These are phyloP conservation scores for Calliopum simillimum DNA, from an alignment of 2,888 invertebrate species.

Conservation along the genomic window DNA sequence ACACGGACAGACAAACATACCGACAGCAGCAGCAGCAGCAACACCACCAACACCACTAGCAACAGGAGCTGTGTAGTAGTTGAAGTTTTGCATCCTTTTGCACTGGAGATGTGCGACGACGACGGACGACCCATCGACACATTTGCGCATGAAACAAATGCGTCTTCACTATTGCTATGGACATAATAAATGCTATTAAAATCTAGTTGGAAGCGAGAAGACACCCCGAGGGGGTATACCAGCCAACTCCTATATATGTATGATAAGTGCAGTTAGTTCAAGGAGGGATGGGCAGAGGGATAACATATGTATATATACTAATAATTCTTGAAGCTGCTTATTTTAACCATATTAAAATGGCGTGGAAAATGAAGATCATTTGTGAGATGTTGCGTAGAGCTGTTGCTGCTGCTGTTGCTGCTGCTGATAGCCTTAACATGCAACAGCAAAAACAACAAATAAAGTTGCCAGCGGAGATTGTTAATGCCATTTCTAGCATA, in stretches of 20 bases:
- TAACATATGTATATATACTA: not conserved
- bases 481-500: too few species aligned
- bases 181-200: slow-evolving; percentile 51
- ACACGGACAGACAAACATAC: not conserved
- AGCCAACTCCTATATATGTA: not conserved
- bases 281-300: not conserved
- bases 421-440: not conserved
- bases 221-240: not conserved
- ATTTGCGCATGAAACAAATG: slow-evolving; percentile 38
- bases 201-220: slow-evolving; percentile 8
- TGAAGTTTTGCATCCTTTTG: slow-evolving; percentile 16
- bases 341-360: slow-evolving; percentile 33
- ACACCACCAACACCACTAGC: not conserved
- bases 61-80: slow-evolving; percentile 10
- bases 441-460: too few species aligned
- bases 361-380: slow-evolving; percentile 35
- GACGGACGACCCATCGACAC: slow-evolving; percentile 3
- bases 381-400: not conserved
- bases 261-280: not conserved
- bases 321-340: slow-evolving; percentile 5
- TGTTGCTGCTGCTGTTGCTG: not conserved
- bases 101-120: not conserved
- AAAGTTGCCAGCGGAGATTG: too few species aligned
- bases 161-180: slow-evolving; percentile 46
- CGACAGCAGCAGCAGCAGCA: not conserved